Evolutionary conservation across 2,888 invertebrate species (phyloP).

Genomic region (Phlogophora meticulosa): DNA sequence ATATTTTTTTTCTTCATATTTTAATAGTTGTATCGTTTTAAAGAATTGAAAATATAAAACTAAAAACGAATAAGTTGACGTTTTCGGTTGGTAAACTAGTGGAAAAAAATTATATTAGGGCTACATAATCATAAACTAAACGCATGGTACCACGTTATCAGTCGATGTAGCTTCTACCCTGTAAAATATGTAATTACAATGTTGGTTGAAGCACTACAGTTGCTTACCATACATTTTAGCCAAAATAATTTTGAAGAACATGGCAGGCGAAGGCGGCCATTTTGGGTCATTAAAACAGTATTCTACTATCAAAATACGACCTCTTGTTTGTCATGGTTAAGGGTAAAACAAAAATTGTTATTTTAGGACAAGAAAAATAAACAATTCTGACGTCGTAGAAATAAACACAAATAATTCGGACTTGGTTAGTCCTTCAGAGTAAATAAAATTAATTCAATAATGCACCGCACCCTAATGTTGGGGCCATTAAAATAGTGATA

Average conservation of each 20-base stretch:
- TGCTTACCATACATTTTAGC: not conserved
- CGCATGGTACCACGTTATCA: no score
- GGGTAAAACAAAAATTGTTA: slow-evolving; percentile 26
- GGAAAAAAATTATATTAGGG: no score
- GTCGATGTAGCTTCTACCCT: no score
- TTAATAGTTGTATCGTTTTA: no score
- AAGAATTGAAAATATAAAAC: no score
- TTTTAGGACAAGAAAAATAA: slow-evolving; percentile 48
- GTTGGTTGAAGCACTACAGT: no score
- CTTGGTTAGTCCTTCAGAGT: slow-evolving; percentile 53
- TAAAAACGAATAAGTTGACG: no score
- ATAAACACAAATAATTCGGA: slow-evolving; percentile 53
- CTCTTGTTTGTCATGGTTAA: slow-evolving; percentile 17
- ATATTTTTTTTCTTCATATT: no score
- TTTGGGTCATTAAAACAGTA: slow-evolving; percentile 24
- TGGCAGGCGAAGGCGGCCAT: not conserved
- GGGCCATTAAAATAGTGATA: slow-evolving; percentile 25
- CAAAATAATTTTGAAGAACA: not conserved
- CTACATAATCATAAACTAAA: no score
- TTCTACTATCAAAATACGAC: slow-evolving; percentile 37
- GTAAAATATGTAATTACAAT: no score
- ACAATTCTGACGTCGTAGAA: slow-evolving; percentile 41
- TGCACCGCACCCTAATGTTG: slow-evolving; percentile 53
- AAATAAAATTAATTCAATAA: slow-evolving; percentile 69
- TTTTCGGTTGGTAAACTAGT: no score